These are phyloP conservation scores for Bathynomus jamesi DNA, from an alignment of 1,140 invertebrate species.

Conservation along the genomic window DNA sequence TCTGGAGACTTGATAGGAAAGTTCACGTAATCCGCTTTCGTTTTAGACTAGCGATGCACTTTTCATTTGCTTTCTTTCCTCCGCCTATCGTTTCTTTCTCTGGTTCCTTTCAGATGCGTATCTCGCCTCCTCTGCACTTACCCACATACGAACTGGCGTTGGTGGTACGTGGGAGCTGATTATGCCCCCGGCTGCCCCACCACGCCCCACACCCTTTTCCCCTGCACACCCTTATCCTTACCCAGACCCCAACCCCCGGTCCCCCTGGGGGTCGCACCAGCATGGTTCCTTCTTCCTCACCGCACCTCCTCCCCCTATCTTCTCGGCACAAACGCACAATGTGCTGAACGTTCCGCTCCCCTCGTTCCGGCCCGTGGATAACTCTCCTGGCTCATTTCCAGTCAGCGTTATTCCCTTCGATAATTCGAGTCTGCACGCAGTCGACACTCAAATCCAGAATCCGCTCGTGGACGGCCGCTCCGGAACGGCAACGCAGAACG, in stretches of 20 bases:
- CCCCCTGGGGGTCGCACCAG: slow-evolving; percentile 15
- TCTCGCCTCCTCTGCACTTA: slow-evolving; percentile 32
- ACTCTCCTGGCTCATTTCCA: slow-evolving; percentile 36
- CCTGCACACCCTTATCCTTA: slow-evolving; percentile 8
- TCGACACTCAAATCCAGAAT: slow-evolving; percentile 29
- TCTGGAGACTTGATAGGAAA: too few species aligned
- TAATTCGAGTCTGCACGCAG: slow-evolving; percentile 26
- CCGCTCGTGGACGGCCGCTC: slow-evolving; percentile 17
- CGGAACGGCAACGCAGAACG: slow-evolving; percentile 18
- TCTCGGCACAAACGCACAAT: slow-evolving; percentile 37
- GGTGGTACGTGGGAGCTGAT: slow-evolving; percentile 24
- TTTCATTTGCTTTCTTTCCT: too few species aligned
- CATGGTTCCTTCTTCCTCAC: slow-evolving; percentile 27
- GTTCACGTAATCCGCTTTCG: too few species aligned
- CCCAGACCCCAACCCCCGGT: slow-evolving; percentile 9
- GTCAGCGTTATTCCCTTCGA: slow-evolving; percentile 37
- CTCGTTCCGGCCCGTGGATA: slow-evolving; percentile 26
- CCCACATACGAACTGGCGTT: slow-evolving; percentile 18
- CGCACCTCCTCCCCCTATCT: slow-evolving; percentile 29
- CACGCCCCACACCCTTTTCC: slow-evolving; percentile 13
- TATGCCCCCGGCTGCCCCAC: slow-evolving; percentile 24
- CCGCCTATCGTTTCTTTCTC: too few species aligned
- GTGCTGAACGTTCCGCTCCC: slow-evolving; percentile 29
- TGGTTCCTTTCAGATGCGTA: slow-evolving; percentile 38
- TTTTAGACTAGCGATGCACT: too few species aligned